phyloP scores from a whole-genome alignment of 2,113 vertebrate genomes.

The Microtus richardsoni region DNA sequence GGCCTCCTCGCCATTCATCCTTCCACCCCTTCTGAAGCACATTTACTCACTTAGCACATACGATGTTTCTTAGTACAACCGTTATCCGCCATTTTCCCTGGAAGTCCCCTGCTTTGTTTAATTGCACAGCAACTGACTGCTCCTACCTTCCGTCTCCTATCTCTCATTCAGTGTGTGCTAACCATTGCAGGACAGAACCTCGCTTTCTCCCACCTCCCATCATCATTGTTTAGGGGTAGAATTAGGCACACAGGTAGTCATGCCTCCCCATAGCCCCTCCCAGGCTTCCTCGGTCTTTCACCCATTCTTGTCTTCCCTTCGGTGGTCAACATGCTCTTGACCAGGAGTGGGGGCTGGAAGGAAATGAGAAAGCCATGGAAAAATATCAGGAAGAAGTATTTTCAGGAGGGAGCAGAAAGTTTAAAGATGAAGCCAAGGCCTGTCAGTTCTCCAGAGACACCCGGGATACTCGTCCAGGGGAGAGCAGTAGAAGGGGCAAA shows the following conservation, averaged over 20 bases:
- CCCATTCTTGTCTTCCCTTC: neutral
- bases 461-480: fast-evolving
- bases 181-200: neutral
- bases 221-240: neutral
- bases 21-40: neutral
- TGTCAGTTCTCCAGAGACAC: too few relatives aligned
- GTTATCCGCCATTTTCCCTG: neutral
- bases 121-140: neutral
- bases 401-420: too few relatives aligned
- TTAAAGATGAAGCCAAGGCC: too few relatives aligned
- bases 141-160: neutral
- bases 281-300: neutral
- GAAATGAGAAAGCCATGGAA: too few relatives aligned
- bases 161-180: neutral
- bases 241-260: neutral
- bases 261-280: neutral
- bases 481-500: neutral
- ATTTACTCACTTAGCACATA: neutral
- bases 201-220: neutral
- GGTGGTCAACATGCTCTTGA: neutral
- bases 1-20: neutral
- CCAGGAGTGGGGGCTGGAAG: too few relatives aligned
- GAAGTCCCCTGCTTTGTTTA: neutral
- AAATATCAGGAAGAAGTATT: too few relatives aligned
- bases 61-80: neutral